phyloP scores from a whole-genome alignment of 2,888 invertebrate species.

The Clusia tigrina region DNA sequence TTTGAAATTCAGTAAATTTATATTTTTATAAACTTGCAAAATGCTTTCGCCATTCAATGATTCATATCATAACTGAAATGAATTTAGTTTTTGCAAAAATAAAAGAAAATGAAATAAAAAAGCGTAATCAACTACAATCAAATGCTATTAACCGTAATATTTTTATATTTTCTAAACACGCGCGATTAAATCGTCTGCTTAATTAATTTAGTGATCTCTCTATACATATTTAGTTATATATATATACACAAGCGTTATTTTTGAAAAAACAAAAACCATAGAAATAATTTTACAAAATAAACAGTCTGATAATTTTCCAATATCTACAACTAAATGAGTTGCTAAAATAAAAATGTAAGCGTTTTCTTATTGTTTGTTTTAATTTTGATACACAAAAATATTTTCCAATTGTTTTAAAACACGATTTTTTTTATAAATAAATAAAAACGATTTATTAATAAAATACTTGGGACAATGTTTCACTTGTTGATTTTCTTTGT shows the following conservation, averaged over 20 bases:
- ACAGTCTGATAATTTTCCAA: not conserved
- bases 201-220: not conserved
- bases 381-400: not conserved
- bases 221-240: not conserved
- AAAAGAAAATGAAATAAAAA: too few relatives aligned
- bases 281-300: not conserved
- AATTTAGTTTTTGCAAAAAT: too few relatives aligned
- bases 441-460: not conserved
- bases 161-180: conserved; percentile 1
- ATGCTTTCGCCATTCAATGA: too few relatives aligned
- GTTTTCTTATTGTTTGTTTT: too few relatives aligned
- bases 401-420: too few relatives aligned
- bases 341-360: not conserved
- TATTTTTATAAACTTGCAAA: too few relatives aligned
- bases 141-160: not conserved
- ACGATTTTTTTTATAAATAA: too few relatives aligned
- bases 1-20: too few relatives aligned
- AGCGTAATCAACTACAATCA: not conserved
- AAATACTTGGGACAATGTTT: not conserved
- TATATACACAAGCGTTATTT: not conserved
- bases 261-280: not conserved
- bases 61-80: too few relatives aligned
- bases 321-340: not conserved
- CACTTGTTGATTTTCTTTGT: not conserved
- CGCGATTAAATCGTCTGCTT: conserved; percentile 1